phyloP scores from a whole-genome alignment of 2,888 invertebrate species.

The Drosophila maculinotata region DNA sequence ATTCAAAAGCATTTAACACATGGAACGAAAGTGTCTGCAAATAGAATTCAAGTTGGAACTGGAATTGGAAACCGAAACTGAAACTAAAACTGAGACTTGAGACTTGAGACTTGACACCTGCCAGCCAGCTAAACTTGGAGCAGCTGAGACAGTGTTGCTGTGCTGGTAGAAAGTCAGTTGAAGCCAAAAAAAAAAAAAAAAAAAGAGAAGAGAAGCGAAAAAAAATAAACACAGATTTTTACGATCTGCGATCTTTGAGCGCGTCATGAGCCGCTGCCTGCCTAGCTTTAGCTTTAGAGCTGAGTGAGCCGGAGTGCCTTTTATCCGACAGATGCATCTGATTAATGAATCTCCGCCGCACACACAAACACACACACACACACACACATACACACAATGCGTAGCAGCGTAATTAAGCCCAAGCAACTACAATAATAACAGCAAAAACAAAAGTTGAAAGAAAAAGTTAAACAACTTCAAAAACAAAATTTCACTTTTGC shows the following conservation, averaged over 20 bases:
- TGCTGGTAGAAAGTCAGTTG: constrained; percentile 34
- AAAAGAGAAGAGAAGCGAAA: constrained; percentile 7
- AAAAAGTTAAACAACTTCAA: constrained; percentile 47
- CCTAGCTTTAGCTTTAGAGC: constrained; percentile 23
- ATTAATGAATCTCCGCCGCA: constrained; percentile 74
- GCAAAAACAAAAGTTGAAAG: constrained; percentile 51
- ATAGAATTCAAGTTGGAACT: constrained; percentile 23
- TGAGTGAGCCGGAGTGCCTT: constrained; percentile 32
- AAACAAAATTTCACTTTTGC: constrained; percentile 56
- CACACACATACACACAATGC: constrained; percentile 53
- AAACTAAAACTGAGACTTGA: not conserved
- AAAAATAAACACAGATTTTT: constrained; percentile 39
- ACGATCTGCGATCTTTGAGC: constrained; percentile 54
- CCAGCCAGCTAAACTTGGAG: constrained; percentile 24
- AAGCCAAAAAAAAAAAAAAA: not conserved
- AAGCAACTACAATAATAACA: constrained; percentile 32
- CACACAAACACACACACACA: constrained; percentile 13
- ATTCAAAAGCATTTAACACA: constrained; percentile 12
- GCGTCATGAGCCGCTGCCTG: constrained; percentile 66
- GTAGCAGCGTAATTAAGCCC: constrained; percentile 76
- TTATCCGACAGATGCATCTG: constrained; percentile 81
- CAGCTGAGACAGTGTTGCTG: constrained; percentile 12
- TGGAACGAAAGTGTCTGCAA: not conserved
- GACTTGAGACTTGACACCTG: constrained; percentile 27
- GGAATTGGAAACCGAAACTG: constrained; percentile 5